phyloP scores from a whole-genome alignment of 2,888 invertebrate genomes.

The Drosophila ezoana region DNA sequence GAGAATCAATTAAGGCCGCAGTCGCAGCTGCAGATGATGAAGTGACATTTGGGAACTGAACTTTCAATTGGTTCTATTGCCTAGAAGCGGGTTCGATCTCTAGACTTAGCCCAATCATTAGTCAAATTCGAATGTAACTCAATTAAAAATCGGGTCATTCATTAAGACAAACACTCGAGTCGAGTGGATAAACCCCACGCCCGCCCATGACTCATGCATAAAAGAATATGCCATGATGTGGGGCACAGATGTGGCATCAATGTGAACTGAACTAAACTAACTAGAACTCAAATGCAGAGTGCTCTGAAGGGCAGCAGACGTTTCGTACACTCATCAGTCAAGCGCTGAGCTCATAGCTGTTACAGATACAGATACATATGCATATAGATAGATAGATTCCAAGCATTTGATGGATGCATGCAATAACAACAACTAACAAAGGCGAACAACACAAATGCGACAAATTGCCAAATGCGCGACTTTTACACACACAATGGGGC shows the following conservation, averaged over 20 bases:
- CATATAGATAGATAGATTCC: slow-evolving; percentile 26
- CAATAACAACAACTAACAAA: slow-evolving; percentile 30
- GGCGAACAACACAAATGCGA: slow-evolving; percentile 35
- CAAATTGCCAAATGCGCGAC: slow-evolving; percentile 53
- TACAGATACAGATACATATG: slow-evolving; percentile 34
- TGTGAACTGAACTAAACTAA: slow-evolving; percentile 26
- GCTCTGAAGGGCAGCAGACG: slow-evolving; percentile 34
- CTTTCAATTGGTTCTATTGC: slow-evolving; percentile 8
- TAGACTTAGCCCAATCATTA: too few species aligned
- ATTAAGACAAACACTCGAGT: slow-evolving; percentile 39
- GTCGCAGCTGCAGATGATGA: slow-evolving; percentile 17
- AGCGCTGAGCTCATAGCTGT: slow-evolving; percentile 35
- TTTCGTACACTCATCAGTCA: slow-evolving; percentile 58
- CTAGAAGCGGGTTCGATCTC: too few species aligned
- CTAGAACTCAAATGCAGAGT: slow-evolving; percentile 6
- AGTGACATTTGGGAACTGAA: slow-evolving; percentile 30
- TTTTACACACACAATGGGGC: slow-evolving; percentile 1
- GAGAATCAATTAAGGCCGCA: slow-evolving; percentile 61
- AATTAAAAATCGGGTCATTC: slow-evolving; percentile 56
- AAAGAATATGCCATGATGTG: slow-evolving; percentile 59
- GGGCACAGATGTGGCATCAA: slow-evolving; percentile 32
- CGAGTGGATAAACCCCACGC: not conserved
- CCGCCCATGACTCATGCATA: slow-evolving; percentile 58
- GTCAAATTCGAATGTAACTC: slow-evolving; percentile 51
- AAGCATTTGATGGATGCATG: slow-evolving; percentile 61